These are phyloP conservation scores for Tokudaia muenninki DNA, from an alignment of 2,797 vertebrate genomes.

Conservation along the genomic window DNA sequence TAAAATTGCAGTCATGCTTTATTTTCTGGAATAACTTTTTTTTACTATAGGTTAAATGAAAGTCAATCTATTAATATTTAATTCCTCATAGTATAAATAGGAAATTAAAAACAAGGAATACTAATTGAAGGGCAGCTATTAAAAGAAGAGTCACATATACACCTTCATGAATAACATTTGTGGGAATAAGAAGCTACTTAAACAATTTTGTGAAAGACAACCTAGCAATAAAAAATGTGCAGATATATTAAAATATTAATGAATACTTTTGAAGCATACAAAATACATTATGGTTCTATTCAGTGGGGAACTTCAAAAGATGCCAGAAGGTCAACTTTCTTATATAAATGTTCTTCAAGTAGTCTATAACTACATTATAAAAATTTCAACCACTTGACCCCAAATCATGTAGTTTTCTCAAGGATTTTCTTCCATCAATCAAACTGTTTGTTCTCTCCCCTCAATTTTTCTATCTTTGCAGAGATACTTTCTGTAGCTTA, in stretches of 20 bases:
- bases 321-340: conserved; percentile 52
- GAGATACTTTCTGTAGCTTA: not conserved
- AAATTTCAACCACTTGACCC: conserved; percentile 59
- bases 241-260: conserved; percentile 70
- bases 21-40: conserved; percentile 36
- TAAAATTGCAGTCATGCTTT: conserved; percentile 73
- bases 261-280: conserved; percentile 63
- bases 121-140: conserved; percentile 54
- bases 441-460: not conserved
- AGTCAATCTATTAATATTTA: conserved; percentile 85
- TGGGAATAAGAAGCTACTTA: conserved; percentile 74
- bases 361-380: conserved; percentile 50
- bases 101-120: conserved; percentile 76
- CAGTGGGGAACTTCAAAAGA: conserved; percentile 48
- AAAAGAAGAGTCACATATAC: conserved; percentile 18
- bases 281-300: conserved; percentile 47
- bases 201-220: conserved; percentile 61
- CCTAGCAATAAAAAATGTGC: conserved; percentile 50
- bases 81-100: conserved; percentile 77
- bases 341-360: conserved; percentile 62
- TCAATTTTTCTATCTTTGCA: conserved; percentile 5
- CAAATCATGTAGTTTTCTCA: not conserved
- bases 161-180: conserved; percentile 70
- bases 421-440: conserved; percentile 23
- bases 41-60: conserved; percentile 78